Evolutionary conservation across 2,888 invertebrate genomes (phyloP), one percentile per base, ranked within the genome.

Genomic region (Deroplatys truncata): DNA sequence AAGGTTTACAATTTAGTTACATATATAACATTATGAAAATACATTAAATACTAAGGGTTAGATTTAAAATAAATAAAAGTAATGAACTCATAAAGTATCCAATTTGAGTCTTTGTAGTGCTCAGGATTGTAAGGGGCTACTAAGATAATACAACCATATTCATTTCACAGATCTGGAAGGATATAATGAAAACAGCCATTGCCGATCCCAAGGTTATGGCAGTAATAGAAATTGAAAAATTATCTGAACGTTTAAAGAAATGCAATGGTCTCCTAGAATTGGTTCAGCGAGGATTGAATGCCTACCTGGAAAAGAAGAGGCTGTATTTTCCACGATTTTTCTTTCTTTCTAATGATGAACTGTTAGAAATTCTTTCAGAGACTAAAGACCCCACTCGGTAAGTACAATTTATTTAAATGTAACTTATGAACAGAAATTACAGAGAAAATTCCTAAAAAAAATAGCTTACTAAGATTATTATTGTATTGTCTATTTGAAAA

Each of bases 331-430:
- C 99, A 0, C 95, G 99, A 91, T 99, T 99, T 95, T 99, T 99
- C 95, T 99, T 99, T 94, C 94, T 99, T 90, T 99, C 99, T 82
- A 99, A 99, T 93, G 98, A 99, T 92, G 99, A 99, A 93, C 93
- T 99, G 90, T 94, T 99, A 90, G 99, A 99, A 94, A 99, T 99
- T 91, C 94, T 99, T n/a, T 98, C 98, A 0, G 99, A 99, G 94
- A 99, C 99, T 0, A 99, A 99, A 93, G 98, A 99, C 94, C 99
- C 99, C 0, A 98, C 97, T 91, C 96, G 98, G 97, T 97, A 92
- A 92, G 83, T 49, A 13, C 28, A 35, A 35, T 35, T 35, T 9
- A 35, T 35, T 35, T 35, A 35, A 35, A 35, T 35, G 35, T 7
- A 35, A 35, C 35, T 5, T 35, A 35, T 8, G 35, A 8, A 35